phyloP scores from a whole-genome alignment of 2,797 vertebrate genomes.

The Danio albolineatus region DNA sequence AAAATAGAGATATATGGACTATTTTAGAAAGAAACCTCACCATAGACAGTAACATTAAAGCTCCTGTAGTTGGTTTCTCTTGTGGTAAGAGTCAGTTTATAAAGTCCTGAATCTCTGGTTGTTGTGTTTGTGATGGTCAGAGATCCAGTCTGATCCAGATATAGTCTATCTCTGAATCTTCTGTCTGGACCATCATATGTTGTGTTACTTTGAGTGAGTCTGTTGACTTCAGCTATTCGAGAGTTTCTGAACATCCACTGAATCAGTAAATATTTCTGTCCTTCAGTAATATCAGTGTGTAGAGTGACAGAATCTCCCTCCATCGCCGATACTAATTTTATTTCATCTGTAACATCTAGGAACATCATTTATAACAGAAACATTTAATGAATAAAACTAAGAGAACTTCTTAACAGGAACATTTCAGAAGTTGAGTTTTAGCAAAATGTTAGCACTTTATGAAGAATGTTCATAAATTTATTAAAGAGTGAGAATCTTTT shows the following conservation, averaged over 20 bases:
- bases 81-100: neutral
- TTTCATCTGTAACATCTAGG: neutral
- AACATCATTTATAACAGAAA: too few relatives aligned
- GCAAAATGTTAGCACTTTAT: too few relatives aligned
- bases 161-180: neutral
- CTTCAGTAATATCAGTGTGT: neutral
- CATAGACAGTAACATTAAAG: neutral
- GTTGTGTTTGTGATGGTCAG: too few relatives aligned
- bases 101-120: slow-evolving; percentile 3
- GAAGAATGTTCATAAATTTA: too few relatives aligned
- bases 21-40: neutral
- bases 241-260: neutral
- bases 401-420: too few relatives aligned
- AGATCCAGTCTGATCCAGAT: too few relatives aligned
- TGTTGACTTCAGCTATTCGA: neutral
- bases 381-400: too few relatives aligned
- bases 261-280: neutral
- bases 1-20: too few relatives aligned
- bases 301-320: slow-evolving; percentile 20
- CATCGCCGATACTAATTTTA: neutral
- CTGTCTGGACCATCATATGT: neutral
- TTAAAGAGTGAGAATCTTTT: too few relatives aligned
- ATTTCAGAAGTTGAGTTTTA: too few relatives aligned
- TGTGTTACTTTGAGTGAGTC: neutral
- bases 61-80: neutral